Evolutionary conservation across 2,113 vertebrate species (phyloP), one percentile per base, ranked within the genome.

Genomic region (Ameiurus melas): DNA sequence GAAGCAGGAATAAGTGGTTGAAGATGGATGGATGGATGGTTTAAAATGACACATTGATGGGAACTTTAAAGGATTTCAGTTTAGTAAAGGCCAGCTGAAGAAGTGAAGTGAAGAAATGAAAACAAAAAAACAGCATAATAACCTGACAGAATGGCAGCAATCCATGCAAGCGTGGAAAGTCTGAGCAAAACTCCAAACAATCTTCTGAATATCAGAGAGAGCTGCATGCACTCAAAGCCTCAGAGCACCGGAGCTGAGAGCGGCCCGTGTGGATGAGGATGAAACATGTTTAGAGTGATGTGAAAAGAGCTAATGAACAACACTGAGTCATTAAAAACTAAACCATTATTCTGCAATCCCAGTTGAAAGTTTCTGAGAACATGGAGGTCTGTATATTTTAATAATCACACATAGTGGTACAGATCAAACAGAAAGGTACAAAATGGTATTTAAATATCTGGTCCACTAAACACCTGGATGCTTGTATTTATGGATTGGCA

Each of bases 41-140:
- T n/a, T n/a, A n/a, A n/a, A n/a, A 79, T 53, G 77, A 53, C 47
- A 79, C 13, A n/a, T 53, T 10, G 77, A n/a, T 79, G 47, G 19
- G 47, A 79, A 53, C 25, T n/a, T 79, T 77, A 77, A 22, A 60
- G 51, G 55, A 86, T 25, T 36, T 75, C 25, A 39, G 73, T 47
- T 33, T 80, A 30, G 10, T 30, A 80, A 79, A 64, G 85, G 85
- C 80, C 43, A 51, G 9, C 39, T 51, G 43, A 77, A 25, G 22
- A 39, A 17, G 17, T 71, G 68, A 68, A 22, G 70, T 36, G 33
- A 47, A 47, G 39, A 77, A 27, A 77, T 0, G 2, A 51, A 47
- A 27, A 25, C 84, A 85, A 53, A 85, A 85, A 73, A 85, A 71
- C 68, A 75, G 14, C 64, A 12, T 51, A n/a, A 55, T 84, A 39